phyloP scores from a whole-genome alignment of 2,797 vertebrate species.

The Somateria mollissima region DNA sequence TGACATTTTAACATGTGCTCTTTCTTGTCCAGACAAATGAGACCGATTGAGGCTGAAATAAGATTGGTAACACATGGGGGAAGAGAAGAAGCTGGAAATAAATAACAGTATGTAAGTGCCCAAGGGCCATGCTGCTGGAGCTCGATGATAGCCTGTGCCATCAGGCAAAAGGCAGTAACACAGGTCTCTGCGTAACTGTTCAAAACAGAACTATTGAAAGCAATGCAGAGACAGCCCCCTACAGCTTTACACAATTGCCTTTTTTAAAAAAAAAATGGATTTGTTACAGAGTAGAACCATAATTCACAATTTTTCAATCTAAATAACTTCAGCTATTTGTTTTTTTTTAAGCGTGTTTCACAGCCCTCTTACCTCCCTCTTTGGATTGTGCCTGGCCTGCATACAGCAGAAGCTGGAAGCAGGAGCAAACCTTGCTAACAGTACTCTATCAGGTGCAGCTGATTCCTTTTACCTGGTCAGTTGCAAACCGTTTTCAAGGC shows the following conservation, averaged over 20 bases:
- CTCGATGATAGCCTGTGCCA: not conserved
- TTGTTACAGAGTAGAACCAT: not conserved
- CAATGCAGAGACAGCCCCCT: accelerated
- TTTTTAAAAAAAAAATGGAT: too few species aligned
- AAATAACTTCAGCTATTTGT: not conserved
- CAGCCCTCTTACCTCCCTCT: not conserved
- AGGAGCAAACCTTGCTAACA: accelerated
- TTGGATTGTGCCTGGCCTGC: accelerated
- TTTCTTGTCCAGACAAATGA: not conserved
- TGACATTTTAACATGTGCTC: not conserved
- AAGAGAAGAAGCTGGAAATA: not conserved
- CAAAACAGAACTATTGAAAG: not conserved
- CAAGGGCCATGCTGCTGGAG: accelerated
- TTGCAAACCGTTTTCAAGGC: not conserved
- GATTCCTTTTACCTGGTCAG: not conserved
- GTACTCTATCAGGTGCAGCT: too few species aligned
- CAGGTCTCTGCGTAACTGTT: accelerated
- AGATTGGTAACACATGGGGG: accelerated
- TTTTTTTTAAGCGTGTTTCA: not conserved
- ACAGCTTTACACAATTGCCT: accelerated
- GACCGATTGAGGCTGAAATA: not conserved
- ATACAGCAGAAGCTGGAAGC: not conserved
- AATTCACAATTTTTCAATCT: not conserved
- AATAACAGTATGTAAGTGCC: not conserved
- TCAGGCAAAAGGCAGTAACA: not conserved